Evolutionary conservation across 2,888 invertebrate species (phyloP), one percentile per base, ranked within the genome.

Genomic region (Clivina fossor): DNA sequence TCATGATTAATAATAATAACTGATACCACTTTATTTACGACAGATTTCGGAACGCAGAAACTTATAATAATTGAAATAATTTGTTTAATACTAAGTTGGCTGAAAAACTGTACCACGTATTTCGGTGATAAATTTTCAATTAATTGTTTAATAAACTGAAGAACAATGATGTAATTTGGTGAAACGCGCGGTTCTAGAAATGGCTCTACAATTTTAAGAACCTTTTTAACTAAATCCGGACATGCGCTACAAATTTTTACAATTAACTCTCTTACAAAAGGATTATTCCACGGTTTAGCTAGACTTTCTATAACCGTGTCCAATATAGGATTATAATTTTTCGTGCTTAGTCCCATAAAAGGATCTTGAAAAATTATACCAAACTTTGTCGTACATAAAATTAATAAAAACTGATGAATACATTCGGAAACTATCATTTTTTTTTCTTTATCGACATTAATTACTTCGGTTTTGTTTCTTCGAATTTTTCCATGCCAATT

Each of bases 351-450:
- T 22, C 86, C 87, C 20, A 85, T 69, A 2, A 78, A 75, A 62
- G 79, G 80, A 64, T 90, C 88, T 61, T 81, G 77, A 67, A 92
- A 93, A 62, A 86, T 83, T 8, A 93, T 79, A 4, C 93, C 93
- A 65, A 82, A 70, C 69, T 85, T 88, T 62, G 88, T 89, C 1
- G 90, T 88, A 59, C 90, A 83, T 1, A 93, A 71, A 41, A 81
- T 77, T n/a, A 84, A 60, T n/a, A 93, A 74, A 59, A 93, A 84
- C 20, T 84, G 78, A 63, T 89, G 85, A 0, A 85, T 75, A 5
- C 80, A 73, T 8, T 76, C 74, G 35, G 77, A 76, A 4, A 88
- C 84, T 53, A 74, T 69, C 26, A 77, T 69, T 62, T 77, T 77
- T 38, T 78, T 76, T n/a, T 71, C 63, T 56, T 70, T 64, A 63